Conservation (phyloP, 2,113 vertebrate genomes). For the Kryptolebias marmoratus region DNA sequence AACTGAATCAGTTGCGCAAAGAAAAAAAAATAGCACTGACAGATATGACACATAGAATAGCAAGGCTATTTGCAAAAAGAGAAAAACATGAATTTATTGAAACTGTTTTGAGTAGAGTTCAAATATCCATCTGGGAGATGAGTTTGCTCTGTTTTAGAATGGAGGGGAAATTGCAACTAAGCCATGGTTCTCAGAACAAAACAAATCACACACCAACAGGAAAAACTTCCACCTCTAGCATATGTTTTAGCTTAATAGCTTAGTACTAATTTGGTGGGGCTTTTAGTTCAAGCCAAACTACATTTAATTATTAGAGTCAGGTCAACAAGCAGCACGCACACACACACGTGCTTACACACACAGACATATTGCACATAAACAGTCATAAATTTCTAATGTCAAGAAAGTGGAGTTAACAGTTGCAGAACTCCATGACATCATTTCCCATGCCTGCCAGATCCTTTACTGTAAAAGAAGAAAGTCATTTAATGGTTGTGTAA, state of each 20-base stretch:
- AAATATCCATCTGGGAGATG: not conserved
- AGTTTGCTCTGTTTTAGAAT: not conserved
- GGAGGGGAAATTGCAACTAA: not conserved
- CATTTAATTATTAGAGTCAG: slow-evolving; percentile 32
- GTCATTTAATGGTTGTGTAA: slow-evolving; percentile 66
- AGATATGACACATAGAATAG: not conserved
- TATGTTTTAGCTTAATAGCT: not conserved
- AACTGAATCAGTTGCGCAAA: not conserved
- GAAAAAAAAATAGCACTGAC: not conserved
- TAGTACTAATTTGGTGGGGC: not conserved
- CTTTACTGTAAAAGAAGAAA: slow-evolving; percentile 55
- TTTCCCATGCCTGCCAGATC: slow-evolving; percentile 73
- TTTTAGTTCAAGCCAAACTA: slow-evolving; percentile 6
- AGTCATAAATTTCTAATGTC: slow-evolving; percentile 11
- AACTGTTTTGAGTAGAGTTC: not conserved
- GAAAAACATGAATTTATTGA: slow-evolving; percentile 2
- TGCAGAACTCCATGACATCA: slow-evolving; percentile 44
- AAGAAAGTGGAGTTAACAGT: slow-evolving; percentile 65
- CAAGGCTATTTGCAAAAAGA: not conserved
- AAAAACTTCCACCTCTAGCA: not conserved
- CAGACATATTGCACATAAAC: not conserved
- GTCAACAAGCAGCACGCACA: slow-evolving; percentile 8
- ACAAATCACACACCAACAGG: not conserved
- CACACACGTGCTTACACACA: slow-evolving; percentile 1
- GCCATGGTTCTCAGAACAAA: rapidly evolving